Evolutionary conservation across 2,797 vertebrate genomes (phyloP).

Genomic region (Neosilurus mollespiculum): DNA sequence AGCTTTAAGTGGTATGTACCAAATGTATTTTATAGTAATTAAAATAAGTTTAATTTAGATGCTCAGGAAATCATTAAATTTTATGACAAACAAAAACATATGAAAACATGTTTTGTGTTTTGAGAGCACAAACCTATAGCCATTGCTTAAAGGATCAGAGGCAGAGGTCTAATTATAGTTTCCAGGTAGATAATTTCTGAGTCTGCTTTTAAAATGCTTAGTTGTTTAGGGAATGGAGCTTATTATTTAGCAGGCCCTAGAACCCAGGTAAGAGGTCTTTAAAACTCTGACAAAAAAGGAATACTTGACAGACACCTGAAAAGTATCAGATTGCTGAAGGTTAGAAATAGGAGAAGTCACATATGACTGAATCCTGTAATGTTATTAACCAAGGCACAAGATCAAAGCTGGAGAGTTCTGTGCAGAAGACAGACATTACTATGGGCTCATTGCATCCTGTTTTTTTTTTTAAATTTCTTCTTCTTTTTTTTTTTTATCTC

Average conservation of each 20-base stretch:
- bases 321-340: slow-evolving; percentile 59
- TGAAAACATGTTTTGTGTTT: neutral
- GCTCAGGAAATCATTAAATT: neutral
- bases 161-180: slow-evolving; percentile 22
- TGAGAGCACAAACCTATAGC: neutral
- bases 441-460: slow-evolving; percentile 45
- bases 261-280: slow-evolving; percentile 5
- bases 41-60: neutral
- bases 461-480: slow-evolving; percentile 29
- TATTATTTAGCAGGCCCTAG: slow-evolving; percentile 20
- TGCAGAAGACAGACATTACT: slow-evolving; percentile 41
- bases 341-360: slow-evolving; percentile 61
- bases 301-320: slow-evolving; percentile 58
- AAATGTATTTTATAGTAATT: neutral
- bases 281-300: slow-evolving; percentile 41
- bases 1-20: neutral
- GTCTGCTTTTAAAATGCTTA: slow-evolving; percentile 30
- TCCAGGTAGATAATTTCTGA: slow-evolving; percentile 18
- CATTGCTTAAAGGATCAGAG: slow-evolving; percentile 21
- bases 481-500: slow-evolving; percentile 27
- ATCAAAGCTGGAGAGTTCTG: slow-evolving; percentile 61
- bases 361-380: slow-evolving; percentile 60
- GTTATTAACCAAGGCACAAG: slow-evolving; percentile 54
- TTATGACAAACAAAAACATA: neutral
- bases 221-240: slow-evolving; percentile 1